phyloP scores from a whole-genome alignment of 2,113 vertebrate species.

The Thunnus thynnus region DNA sequence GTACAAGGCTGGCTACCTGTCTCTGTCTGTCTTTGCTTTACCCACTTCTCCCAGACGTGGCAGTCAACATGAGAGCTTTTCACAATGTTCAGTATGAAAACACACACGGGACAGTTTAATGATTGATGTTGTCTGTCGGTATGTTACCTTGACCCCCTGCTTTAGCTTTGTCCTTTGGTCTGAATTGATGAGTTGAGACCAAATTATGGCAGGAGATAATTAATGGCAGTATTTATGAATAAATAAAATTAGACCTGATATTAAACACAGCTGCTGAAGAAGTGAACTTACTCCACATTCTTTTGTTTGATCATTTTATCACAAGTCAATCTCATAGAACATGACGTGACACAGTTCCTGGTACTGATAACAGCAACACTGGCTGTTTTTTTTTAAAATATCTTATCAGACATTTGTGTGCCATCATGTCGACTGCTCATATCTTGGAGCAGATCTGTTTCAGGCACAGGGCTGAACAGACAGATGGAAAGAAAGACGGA shows the following conservation, averaged over 20 bases:
- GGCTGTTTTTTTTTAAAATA: constrained; percentile 5
- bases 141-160: constrained; percentile 7
- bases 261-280: neutral
- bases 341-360: constrained; percentile 18
- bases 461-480: neutral
- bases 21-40: neutral
- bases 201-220: neutral
- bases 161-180: neutral
- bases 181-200: neutral
- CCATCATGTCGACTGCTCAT: neutral
- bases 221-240: neutral
- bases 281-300: constrained; percentile 28
- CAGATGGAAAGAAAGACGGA: constrained; percentile 11
- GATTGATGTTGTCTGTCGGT: constrained; percentile 16
- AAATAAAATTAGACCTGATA: constrained; percentile 11
- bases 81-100: neutral
- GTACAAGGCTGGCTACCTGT: neutral
- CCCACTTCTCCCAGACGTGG: neutral
- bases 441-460: constrained; percentile 18
- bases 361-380: constrained; percentile 32
- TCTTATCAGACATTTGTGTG: constrained; percentile 9
- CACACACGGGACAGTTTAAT: constrained; percentile 22
- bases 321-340: constrained; percentile 22
- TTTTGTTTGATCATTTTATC: constrained; percentile 54
- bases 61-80: neutral